Percentiles rank a stretch among this genome's conserved stretches.
These are phyloP conservation scores for Macropus fuliginosus DNA, from an alignment of 2,797 vertebrate species.

Conservation along the genomic window DNA sequence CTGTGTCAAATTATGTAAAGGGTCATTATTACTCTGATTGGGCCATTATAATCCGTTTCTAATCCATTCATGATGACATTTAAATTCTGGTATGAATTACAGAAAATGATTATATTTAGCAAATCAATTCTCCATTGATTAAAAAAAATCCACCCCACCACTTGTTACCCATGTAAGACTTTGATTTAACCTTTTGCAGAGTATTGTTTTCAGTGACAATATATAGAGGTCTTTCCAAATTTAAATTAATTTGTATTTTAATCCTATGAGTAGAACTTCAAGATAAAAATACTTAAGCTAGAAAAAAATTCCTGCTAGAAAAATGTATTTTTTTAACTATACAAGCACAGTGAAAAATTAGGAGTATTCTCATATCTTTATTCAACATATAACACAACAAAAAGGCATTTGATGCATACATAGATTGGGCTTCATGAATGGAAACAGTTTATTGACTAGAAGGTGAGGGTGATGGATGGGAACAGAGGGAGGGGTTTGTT, in stretches of 20 bases:
- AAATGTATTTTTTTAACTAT: neutral
- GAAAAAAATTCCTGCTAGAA: neutral
- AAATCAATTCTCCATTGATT: neutral
- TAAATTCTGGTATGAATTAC: neutral
- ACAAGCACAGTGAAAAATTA: neutral
- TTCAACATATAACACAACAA: neutral
- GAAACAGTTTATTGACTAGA: neutral
- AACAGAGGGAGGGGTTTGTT: neutral
- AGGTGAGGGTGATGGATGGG: neutral
- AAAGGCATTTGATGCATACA: neutral
- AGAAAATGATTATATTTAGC: neutral
- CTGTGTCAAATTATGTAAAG: neutral
- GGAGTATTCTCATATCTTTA: neutral
- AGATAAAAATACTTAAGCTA: neutral
- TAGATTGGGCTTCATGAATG: neutral
- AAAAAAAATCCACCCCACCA: neutral
- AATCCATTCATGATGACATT: neutral
- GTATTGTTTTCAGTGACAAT: neutral
- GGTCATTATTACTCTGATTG: neutral
- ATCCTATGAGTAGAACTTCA: neutral
- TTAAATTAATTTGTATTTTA: neutral
- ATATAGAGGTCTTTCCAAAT: neutral
- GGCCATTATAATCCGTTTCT: neutral
- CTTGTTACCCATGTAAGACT: neutral
- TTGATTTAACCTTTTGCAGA: neutral